These are phyloP conservation scores for Luperina nickerlii DNA, from an alignment of 2,888 invertebrate genomes.

Conservation along the genomic window DNA sequence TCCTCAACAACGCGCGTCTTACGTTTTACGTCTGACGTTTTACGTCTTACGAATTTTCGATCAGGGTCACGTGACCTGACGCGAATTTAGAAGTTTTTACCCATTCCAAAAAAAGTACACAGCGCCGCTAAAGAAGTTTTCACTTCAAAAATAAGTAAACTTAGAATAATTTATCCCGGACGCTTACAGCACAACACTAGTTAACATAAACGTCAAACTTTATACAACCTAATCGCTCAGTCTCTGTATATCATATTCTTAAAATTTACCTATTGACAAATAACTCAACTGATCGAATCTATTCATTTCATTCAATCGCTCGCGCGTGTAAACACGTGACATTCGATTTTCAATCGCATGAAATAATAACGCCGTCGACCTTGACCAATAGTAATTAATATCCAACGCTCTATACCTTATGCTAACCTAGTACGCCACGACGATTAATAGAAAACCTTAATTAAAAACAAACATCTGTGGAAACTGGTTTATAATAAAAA, in stretches of 20 bases:
- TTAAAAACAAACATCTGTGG: slow-evolving; percentile 31
- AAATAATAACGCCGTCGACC: slow-evolving; percentile 58
- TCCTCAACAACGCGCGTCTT: too few species aligned
- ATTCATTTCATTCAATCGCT: slow-evolving; percentile 58
- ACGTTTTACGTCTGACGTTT: too few species aligned
- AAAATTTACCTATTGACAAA: slow-evolving; percentile 56
- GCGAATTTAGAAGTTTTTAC: too few species aligned
- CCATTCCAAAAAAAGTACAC: too few species aligned
- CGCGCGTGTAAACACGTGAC: slow-evolving; percentile 60
- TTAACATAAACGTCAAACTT: slow-evolving; percentile 36
- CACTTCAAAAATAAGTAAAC: too few species aligned
- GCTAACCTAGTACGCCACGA: slow-evolving; percentile 47
- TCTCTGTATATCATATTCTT: too few species aligned
- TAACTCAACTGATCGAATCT: slow-evolving; percentile 56
- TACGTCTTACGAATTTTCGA: too few species aligned
- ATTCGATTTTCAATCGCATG: slow-evolving; percentile 59
- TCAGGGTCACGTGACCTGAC: too few species aligned
- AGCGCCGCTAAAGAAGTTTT: too few species aligned
- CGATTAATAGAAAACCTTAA: slow-evolving; percentile 25
- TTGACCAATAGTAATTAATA: slow-evolving; percentile 61
- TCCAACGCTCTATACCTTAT: slow-evolving; percentile 40
- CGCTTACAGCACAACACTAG: slow-evolving; percentile 29
- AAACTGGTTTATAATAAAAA: slow-evolving; percentile 32
- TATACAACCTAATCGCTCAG: slow-evolving; percentile 24
- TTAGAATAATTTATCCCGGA: slow-evolving; percentile 27